Conservation (phyloP, 2,797 vertebrate species). For the Chaenodraco wilsoni region DNA sequence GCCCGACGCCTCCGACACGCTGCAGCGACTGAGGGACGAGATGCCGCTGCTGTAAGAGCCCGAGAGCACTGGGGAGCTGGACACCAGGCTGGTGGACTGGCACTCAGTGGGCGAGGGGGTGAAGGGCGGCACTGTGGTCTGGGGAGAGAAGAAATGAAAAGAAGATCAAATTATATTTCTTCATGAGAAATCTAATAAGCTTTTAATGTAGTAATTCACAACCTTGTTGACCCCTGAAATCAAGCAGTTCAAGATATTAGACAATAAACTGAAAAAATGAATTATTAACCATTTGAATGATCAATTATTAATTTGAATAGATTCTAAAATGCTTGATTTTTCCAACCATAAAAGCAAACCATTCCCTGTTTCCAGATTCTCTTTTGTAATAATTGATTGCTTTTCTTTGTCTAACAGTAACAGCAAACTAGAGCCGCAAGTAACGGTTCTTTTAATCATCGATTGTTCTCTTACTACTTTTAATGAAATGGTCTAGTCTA, state of each 20-base stretch:
- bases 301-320: not conserved
- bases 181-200: too few relatives aligned
- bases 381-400: not conserved
- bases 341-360: not conserved
- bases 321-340: not conserved
- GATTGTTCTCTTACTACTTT: not conserved
- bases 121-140: slow-evolving; percentile 90
- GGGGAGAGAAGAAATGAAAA: slow-evolving; percentile 20
- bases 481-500: not conserved
- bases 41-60: slow-evolving; percentile 99
- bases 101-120: slow-evolving; percentile 95
- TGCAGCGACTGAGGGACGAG: slow-evolving; percentile 97
- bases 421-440: not conserved
- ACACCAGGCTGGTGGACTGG: slow-evolving; percentile 90
- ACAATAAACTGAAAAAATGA: not conserved
- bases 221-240: not conserved
- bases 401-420: not conserved
- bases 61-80: slow-evolving; percentile 93
- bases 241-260: not conserved
- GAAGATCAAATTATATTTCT: not conserved
- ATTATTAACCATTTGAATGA: not conserved
- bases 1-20: slow-evolving; percentile 93
- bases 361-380: too few relatives aligned
- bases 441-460: not conserved
- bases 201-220: not conserved